Evolutionary conservation across 2,797 vertebrate genomes (phyloP).

Genomic region (Eleutherodactylus coqui): DNA sequence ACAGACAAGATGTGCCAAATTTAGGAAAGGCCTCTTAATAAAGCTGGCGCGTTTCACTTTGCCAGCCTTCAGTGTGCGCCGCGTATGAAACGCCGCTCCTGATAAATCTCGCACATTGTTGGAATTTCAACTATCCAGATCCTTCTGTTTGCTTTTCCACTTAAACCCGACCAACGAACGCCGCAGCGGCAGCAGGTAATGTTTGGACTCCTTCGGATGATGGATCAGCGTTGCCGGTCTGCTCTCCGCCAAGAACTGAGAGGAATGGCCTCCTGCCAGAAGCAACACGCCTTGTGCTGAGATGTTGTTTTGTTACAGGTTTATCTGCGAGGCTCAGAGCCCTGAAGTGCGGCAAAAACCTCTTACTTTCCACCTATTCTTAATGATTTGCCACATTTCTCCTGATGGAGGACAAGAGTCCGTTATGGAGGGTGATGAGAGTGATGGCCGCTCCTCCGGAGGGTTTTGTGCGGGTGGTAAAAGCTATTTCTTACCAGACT

Average conservation of each 20-base stretch:
- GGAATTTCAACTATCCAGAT: not conserved
- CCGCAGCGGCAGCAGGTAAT: not conserved
- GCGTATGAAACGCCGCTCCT: no score
- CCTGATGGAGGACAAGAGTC: not conserved
- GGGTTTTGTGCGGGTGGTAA: constrained; percentile 23
- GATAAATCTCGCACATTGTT: no score
- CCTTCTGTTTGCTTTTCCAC: not conserved
- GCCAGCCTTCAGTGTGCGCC: no score
- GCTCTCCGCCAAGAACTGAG: not conserved
- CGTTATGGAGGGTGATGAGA: constrained; percentile 27
- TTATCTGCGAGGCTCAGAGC: constrained; percentile 4
- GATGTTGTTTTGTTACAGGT: not conserved
- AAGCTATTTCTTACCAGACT: constrained; percentile 14
- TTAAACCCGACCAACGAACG: not conserved
- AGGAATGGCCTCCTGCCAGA: not conserved
- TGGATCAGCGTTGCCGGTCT: not conserved
- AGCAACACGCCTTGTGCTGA: not conserved
- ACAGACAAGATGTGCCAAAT: no score
- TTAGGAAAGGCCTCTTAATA: no score
- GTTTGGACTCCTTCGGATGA: not conserved
- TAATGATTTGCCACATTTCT: not conserved
- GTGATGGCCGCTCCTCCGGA: constrained; percentile 19
- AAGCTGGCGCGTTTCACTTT: no score
- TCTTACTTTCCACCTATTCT: constrained; percentile 19
- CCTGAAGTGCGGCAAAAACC: not conserved